Base-by-base conservation (phyloP, 2,113 vertebrate species). In the Syngnathus scovelli region DNA sequence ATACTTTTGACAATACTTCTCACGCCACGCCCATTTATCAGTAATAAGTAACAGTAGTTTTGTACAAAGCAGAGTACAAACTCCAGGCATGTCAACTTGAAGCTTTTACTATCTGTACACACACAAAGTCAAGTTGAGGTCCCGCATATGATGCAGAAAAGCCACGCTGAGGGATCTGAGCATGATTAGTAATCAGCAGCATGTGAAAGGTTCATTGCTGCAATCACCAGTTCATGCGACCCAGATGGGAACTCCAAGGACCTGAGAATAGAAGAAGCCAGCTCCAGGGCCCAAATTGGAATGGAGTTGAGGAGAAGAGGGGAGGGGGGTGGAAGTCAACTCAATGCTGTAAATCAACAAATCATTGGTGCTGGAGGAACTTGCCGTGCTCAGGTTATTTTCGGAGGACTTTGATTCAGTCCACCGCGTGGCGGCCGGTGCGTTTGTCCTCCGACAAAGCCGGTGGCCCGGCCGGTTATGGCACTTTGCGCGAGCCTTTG, bases 221-320 rank as follows among this genome's bases (percentile, higher is more conserved):
- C 67, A 63, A 60, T 69, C 51, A 76, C 43, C 51, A 65, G 64
- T 70, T 79, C 69, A 85, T 88, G 66, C 77, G 77, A 81, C 83
- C 84, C 86, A 90, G 83, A 89, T 90, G 85, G 71, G 80, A 73
- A 67, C 76, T 66, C 39, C 65, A 64, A 72, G 70, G 84, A 85
- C 83, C 74, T 71, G 51, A 69, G 62, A 56, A 44, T 12, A 33
- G 27, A 33, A 33, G 41, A 36, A 44, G n/a, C 61, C 66, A 44
- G n/a, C 69, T 68, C 62, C 39, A 56, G 75, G 71, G 81, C 27
- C 27, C 75, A 72, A 73, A 77, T 44, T 70, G 11, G 49, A 38
- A 68, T 55, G 27, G 27, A 58, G 16, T 1, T 21, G 49, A 10
- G 49, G n/a, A 11, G 66, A 15, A 71, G 37, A 56, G 19, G 51